Evolutionary conservation across 2,113 vertebrate genomes (phyloP), one percentile per base, ranked within the genome.

Genomic region (Malurus elegans): DNA sequence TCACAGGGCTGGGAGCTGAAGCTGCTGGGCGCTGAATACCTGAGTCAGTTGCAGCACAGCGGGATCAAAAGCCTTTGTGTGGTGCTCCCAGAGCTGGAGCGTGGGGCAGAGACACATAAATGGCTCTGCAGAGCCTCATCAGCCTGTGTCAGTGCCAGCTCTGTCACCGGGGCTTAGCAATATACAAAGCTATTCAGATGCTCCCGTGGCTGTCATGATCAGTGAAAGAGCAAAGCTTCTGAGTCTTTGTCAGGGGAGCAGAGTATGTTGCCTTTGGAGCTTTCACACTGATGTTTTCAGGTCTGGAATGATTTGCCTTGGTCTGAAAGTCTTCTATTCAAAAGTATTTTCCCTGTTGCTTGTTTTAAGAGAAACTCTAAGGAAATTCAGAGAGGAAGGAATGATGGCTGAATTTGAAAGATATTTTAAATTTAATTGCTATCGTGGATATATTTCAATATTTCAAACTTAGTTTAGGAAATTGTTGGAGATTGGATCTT

Each of bases 141-240:
- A 90, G 40, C 60, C 62, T 44, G 18, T 40, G 58, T 73, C 64
- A 29, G 20, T 53, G 23, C 86, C 2, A 1, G 20, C 54, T 74
- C 85, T 67, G 69, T 54, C 79, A 23, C 2, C 4, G 14, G 71
- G 86, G 40, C 62, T 84, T 38, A 67, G 28, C 44, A 3, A 42
- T 73, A 50, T 78, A 70, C 90, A 91, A 54, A 88, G 56, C 74
- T 65, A 20, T 76, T 73, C 64, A 57, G 36, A 31, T 85, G 56
- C 58, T 88, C 28, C 64, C 0, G 0, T 53, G 40, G 45, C 45
- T 67, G 29, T 53, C 1, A 0, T n/a, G 36, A 34, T 57, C 29
- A 36, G 45, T 14, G 44, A 34, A 66, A 45, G 23, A 65, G 64
- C 1, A 1, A 42, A 54, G 28, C 32, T 76, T 69, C 60, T 42